These are phyloP conservation scores for Catostomus latipinnis DNA, from an alignment of 2,797 vertebrate genomes.

Conservation along the genomic window DNA sequence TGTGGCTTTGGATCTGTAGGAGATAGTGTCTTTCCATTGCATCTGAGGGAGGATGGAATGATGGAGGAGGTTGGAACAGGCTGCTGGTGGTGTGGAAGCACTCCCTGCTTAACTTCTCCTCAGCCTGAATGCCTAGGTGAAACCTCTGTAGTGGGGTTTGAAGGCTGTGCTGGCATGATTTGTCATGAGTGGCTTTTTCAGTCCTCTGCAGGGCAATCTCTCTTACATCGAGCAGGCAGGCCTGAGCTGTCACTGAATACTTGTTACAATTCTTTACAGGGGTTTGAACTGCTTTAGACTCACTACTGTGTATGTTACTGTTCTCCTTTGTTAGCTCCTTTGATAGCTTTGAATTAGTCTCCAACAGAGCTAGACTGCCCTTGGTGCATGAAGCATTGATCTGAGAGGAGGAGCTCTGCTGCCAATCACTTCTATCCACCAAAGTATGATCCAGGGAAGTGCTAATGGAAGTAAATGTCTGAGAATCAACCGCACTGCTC, in stretches of 20 bases:
- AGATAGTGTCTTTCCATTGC: slow-evolving; percentile 76
- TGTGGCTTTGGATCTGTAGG: slow-evolving; percentile 75
- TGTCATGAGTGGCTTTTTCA: slow-evolving; percentile 66
- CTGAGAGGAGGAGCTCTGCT: slow-evolving; percentile 29
- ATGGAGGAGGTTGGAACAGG: slow-evolving; percentile 66
- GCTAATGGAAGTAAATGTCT: slow-evolving; percentile 52
- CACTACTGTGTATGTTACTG: slow-evolving; percentile 34
- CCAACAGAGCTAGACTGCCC: slow-evolving; percentile 19
- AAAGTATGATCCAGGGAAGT: slow-evolving; percentile 40
- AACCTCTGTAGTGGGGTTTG: slow-evolving; percentile 69
- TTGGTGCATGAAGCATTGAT: slow-evolving; percentile 39
- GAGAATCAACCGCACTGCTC: slow-evolving; percentile 46
- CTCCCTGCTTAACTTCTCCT: slow-evolving; percentile 49
- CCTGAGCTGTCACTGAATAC: slow-evolving; percentile 45
- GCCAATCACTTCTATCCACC: slow-evolving; percentile 39
- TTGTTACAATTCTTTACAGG: slow-evolving; percentile 44
- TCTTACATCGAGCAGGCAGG: slow-evolving; percentile 45
- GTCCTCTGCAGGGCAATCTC: slow-evolving; percentile 53
- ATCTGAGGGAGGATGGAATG: slow-evolving; percentile 73
- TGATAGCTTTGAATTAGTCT: slow-evolving; percentile 31
- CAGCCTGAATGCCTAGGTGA: slow-evolving; percentile 67
- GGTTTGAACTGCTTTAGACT: slow-evolving; percentile 20
- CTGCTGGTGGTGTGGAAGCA: slow-evolving; percentile 37
- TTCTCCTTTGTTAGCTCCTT: slow-evolving; percentile 40
- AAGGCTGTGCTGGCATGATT: slow-evolving; percentile 63